These are phyloP conservation scores for Heterodera filipjevi DNA, from an alignment of 2,888 invertebrate genomes.

Conservation along the genomic window DNA sequence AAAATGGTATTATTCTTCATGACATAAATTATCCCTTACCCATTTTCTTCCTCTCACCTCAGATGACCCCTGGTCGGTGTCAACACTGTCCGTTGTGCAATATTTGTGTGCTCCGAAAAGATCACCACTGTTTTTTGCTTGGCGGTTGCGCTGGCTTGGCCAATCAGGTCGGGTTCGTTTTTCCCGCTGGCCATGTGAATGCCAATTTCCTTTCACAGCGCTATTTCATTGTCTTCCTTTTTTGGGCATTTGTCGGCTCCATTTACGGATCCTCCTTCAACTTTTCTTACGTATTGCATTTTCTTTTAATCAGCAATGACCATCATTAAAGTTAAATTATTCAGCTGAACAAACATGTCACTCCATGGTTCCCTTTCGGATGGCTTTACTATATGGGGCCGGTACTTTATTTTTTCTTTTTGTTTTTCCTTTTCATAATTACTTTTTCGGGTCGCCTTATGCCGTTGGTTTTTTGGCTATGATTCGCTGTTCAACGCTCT, in stretches of 20 bases:
- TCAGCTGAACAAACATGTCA: slow-evolving; percentile 44
- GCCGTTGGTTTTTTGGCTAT: slow-evolving; percentile 52
- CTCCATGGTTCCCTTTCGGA: slow-evolving; percentile 56
- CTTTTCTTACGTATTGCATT: slow-evolving; percentile 37
- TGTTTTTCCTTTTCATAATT: not conserved
- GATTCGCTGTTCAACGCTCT: slow-evolving; percentile 37
- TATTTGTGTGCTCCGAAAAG: slow-evolving; percentile 66
- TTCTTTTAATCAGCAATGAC: slow-evolving; percentile 39
- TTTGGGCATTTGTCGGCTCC: slow-evolving; percentile 62
- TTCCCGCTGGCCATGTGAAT: not conserved
- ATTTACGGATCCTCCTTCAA: slow-evolving; percentile 48
- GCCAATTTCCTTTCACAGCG: slow-evolving; percentile 51
- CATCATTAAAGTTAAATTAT: slow-evolving; percentile 21
- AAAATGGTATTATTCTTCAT: slow-evolving; percentile 1
- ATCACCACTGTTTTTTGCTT: slow-evolving; percentile 68
- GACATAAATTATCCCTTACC: not conserved
- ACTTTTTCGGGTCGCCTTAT: slow-evolving; percentile 51
- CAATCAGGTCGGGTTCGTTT: slow-evolving; percentile 61
- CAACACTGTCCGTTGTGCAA: slow-evolving; percentile 68
- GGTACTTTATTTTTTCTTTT: slow-evolving; percentile 24
- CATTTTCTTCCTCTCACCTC: not conserved
- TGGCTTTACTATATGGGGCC: slow-evolving; percentile 58
- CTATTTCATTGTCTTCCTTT: slow-evolving; percentile 66
- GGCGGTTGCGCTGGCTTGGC: slow-evolving; percentile 67
- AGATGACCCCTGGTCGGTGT: slow-evolving; percentile 55